Evolutionary conservation across 2,888 invertebrate species (phyloP), one percentile per base, ranked within the genome.

Genomic region (Spatulosminthurus flaviceps): DNA sequence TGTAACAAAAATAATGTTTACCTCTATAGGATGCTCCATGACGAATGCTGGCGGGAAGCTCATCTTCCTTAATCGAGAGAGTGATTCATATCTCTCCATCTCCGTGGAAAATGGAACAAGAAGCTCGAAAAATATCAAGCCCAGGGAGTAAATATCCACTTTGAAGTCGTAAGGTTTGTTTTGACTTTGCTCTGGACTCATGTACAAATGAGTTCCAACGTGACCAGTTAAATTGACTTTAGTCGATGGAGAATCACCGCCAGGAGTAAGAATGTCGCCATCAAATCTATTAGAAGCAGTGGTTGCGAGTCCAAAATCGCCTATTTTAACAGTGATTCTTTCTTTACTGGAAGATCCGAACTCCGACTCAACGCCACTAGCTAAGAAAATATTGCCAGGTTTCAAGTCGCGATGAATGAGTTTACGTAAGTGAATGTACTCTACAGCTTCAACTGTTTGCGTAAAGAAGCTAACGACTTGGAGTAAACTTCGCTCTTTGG

Each of bases 231-330:
- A 79, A 70, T 84, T 83, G 7, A 79, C 79, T 78, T 71, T 72
- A 0, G 71, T 72, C 0, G 79, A 83, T 81, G 88, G 88, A 72
- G 89, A 19, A 11, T 71, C 72, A 51, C 22, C 51, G 7, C 67
- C 34, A n/a, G 78, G 78, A 19, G 78, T 78, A 7, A 34, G 72
- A 11, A 66, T 21, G 41, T 78, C 78, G 29, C 29, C 66, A 11
- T 73, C 78, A n/a, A 78, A 41, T 0, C 77, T 11, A 73, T 34
- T 72, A 66, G 91, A 90, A 90, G 94, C 93, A 26, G 94, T 93
- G 4, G 98, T 97, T 16, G 96, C 98, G n/a, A 99, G 91, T 0
- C 98, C 98, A 89, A 99, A 98, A 89, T 99, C 98, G 0, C 98
- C 98, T 78, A 99, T 94, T 90, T 98, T 98, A 11, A 84, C 82